phyloP scores from a whole-genome alignment of 2,113 vertebrate genomes.

The Dromaius novaehollandiae region DNA sequence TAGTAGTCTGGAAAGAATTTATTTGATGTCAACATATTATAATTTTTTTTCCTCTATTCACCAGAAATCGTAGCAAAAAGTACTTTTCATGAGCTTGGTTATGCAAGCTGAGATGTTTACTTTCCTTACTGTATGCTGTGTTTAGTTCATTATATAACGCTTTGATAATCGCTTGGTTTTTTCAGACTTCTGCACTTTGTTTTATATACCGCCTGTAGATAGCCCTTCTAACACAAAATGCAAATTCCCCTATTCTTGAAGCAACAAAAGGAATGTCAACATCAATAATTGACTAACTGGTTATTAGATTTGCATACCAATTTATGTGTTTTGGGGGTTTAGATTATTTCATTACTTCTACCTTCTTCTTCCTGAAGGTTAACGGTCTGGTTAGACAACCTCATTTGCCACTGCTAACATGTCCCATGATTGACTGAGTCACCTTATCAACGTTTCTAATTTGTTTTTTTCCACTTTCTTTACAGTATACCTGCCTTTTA shows the following conservation, averaged over 20 bases:
- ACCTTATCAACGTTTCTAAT: not conserved
- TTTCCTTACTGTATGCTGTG: not conserved
- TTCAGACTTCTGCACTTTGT: not conserved
- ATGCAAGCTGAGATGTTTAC: not conserved
- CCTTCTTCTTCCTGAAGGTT: slow-evolving; percentile 1
- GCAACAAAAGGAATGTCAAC: not conserved
- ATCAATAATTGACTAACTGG: slow-evolving; percentile 14
- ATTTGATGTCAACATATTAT: not conserved
- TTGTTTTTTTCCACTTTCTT: not conserved
- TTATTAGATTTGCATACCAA: slow-evolving; percentile 24
- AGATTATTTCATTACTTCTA: slow-evolving; percentile 14
- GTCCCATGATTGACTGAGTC: not conserved
- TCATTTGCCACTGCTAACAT: not conserved
- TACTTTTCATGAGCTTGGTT: not conserved
- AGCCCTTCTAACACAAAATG: not conserved
- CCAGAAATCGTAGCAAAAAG: not conserved
- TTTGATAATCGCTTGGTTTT: not conserved
- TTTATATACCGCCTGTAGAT: not conserved
- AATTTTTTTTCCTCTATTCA: not conserved
- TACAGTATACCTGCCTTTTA: not conserved
- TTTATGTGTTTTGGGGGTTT: not conserved
- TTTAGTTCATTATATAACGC: not conserved
- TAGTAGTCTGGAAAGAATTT: not conserved
- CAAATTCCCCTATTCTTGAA: not conserved
- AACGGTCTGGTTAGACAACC: not conserved